Percentiles rank a stretch among this genome's conserved stretches.
Conservation (phyloP, 2,797 vertebrate genomes). For the Pteropus rufus region DNA sequence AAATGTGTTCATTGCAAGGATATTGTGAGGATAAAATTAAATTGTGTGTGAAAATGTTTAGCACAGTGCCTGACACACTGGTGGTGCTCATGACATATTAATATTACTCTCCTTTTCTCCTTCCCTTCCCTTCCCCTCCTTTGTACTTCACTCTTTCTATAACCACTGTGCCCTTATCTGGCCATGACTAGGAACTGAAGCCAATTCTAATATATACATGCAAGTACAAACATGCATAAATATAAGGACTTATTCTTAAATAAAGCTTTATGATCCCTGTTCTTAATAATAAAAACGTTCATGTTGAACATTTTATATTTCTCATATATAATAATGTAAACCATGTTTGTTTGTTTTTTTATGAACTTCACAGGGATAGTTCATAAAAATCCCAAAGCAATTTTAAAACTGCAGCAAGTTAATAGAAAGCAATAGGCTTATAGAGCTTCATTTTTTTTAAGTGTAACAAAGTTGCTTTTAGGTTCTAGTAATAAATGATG, state of each 20-base stretch:
- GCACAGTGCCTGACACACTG: slow-evolving; percentile 40
- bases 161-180: background rate
- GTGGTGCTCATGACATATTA: background rate
- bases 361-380: slow-evolving; percentile 53
- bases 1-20: background rate
- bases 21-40: background rate
- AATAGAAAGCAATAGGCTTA: slow-evolving; percentile 33
- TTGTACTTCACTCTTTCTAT: slow-evolving; percentile 54
- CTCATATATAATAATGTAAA: slow-evolving; percentile 27
- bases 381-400: slow-evolving; percentile 63
- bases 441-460: slow-evolving; percentile 15
- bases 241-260: slow-evolving; percentile 1
- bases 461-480: slow-evolving; percentile 26
- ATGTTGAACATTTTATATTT: slow-evolving; percentile 60
- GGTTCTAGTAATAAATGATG: slow-evolving; percentile 3
- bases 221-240: background rate
- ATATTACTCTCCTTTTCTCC: background rate
- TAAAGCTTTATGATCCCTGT: background rate
- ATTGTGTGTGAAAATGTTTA: background rate
- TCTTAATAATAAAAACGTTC: slow-evolving; percentile 43
- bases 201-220: background rate
- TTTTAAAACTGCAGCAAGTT: slow-evolving; percentile 43
- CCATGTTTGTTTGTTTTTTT: slow-evolving; percentile 40
- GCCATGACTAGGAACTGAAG: background rate
- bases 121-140: background rate